A percentile compares a stretch with the other conserved stretches of the same genome.
phyloP scores from a whole-genome alignment of 1,140 invertebrate genomes.

The Drosophila jambulina region DNA sequence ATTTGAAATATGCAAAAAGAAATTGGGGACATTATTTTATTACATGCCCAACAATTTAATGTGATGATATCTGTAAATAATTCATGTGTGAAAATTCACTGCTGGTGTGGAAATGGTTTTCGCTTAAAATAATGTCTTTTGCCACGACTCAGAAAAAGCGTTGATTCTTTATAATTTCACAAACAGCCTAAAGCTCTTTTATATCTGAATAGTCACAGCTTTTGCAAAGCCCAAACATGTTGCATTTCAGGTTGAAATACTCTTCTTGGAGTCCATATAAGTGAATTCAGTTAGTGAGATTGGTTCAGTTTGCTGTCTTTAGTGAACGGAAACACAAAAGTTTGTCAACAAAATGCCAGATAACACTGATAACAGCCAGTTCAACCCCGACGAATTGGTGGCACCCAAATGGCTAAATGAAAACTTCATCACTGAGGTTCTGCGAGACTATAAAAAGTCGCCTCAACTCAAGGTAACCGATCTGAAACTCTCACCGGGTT shows the following conservation, averaged over 20 bases:
- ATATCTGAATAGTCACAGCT: neutral
- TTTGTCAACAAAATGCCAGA: constrained; percentile 25
- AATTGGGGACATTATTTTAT: neutral
- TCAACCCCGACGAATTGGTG: constrained; percentile 64
- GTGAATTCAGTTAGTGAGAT: neutral
- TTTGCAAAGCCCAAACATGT: neutral
- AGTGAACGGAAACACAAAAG: neutral
- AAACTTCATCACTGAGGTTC: constrained; percentile 51
- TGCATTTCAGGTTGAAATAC: constrained; percentile 1
- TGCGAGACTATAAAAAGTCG: constrained; percentile 30
- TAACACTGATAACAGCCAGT: constrained; percentile 12
- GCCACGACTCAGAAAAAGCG: neutral
- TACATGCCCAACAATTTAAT: neutral
- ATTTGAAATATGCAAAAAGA: neutral
- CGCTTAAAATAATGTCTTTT: too few species aligned
- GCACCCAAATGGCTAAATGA: constrained; percentile 64
- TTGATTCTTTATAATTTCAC: neutral
- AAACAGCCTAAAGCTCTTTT: neutral
- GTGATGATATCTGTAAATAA: neutral
- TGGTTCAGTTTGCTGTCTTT: constrained; percentile 12
- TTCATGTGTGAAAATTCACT: neutral
- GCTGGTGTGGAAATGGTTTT: too few species aligned
- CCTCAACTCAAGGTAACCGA: constrained; percentile 36
- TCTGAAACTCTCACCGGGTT: constrained; percentile 57
- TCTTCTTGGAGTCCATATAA: constrained; percentile 4